A percentile compares a stretch with the other conserved stretches of the same genome.
Conservation (phyloP, 92 coral and sea anemone species). For the Pocillopora meandrina region DNA sequence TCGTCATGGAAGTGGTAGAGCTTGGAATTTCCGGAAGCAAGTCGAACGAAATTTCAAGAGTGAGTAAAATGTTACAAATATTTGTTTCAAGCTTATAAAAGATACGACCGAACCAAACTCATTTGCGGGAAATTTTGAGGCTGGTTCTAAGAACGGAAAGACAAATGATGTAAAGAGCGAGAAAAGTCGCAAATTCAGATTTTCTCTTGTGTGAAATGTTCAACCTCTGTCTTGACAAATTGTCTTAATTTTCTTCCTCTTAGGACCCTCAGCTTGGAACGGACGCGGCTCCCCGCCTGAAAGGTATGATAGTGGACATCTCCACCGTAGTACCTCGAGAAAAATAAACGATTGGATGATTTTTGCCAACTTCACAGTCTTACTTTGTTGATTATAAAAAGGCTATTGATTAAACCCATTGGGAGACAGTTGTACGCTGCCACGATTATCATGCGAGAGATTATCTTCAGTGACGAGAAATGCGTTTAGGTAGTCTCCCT, state of each 20-base stretch:
- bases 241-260: not conserved
- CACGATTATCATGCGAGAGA: too few relatives aligned
- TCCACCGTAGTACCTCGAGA: too few relatives aligned
- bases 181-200: not conserved
- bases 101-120: too few relatives aligned
- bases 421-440: too few relatives aligned
- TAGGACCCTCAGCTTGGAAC: constrained; percentile 40
- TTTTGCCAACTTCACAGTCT: too few relatives aligned
- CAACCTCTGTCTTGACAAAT: not conserved
- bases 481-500: too few relatives aligned
- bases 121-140: too few relatives aligned
- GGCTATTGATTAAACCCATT: too few relatives aligned
- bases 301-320: constrained; percentile 8
- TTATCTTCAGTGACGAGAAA: too few relatives aligned
- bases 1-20: constrained; percentile 94
- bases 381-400: too few relatives aligned
- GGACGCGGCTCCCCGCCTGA: constrained; percentile 12
- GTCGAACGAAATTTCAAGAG: constrained; percentile 71
- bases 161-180: not conserved
- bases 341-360: too few relatives aligned
- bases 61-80: not conserved
- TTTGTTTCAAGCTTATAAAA: too few relatives aligned
- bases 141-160: not conserved
- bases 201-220: not conserved
- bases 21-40: constrained; percentile 97